phyloP scores from a whole-genome alignment of 2,888 invertebrate species.

The Halictus ligatus region DNA sequence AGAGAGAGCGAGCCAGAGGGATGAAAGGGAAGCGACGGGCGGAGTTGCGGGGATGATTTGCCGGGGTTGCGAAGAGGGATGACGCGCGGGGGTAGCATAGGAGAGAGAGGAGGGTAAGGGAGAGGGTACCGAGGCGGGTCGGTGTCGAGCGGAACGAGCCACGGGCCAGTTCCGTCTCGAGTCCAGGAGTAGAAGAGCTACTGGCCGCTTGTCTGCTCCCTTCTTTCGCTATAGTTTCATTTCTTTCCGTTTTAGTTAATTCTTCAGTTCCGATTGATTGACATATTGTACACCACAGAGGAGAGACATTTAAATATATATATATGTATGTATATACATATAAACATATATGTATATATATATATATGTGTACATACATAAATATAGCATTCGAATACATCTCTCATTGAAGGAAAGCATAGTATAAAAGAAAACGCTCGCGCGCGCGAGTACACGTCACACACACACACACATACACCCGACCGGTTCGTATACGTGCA shows the following conservation, averaged over 20 bases:
- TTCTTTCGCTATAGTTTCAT: constrained; percentile 84
- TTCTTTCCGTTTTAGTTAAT: constrained; percentile 82
- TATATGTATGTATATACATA: not conserved
- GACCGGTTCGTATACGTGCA: constrained; percentile 44
- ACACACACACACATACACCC: constrained; percentile 61
- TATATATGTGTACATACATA: constrained; percentile 7
- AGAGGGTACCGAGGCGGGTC: constrained; percentile 76
- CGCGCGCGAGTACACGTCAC: constrained; percentile 27
- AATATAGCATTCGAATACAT: constrained; percentile 9
- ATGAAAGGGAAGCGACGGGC: constrained; percentile 16
- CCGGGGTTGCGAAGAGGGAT: constrained; percentile 29
- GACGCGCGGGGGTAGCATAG: constrained; percentile 71
- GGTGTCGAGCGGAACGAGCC: constrained; percentile 73
- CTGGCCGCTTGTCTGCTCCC: constrained; percentile 87
- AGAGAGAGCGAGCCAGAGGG: constrained; percentile 66
- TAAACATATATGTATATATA: not conserved
- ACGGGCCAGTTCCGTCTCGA: constrained; percentile 84
- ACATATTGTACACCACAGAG: constrained; percentile 66
- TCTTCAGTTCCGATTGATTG: constrained; percentile 82
- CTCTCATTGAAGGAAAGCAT: constrained; percentile 22
- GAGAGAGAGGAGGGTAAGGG: constrained; percentile 64
- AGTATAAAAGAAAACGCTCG: not conserved
- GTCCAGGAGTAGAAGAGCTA: constrained; percentile 86
- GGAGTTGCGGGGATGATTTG: constrained; percentile 30
- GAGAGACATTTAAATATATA: constrained; percentile 44